These are phyloP conservation scores for Neoaliturus tenellus DNA, from an alignment of 2,888 invertebrate genomes.

Conservation along the genomic window DNA sequence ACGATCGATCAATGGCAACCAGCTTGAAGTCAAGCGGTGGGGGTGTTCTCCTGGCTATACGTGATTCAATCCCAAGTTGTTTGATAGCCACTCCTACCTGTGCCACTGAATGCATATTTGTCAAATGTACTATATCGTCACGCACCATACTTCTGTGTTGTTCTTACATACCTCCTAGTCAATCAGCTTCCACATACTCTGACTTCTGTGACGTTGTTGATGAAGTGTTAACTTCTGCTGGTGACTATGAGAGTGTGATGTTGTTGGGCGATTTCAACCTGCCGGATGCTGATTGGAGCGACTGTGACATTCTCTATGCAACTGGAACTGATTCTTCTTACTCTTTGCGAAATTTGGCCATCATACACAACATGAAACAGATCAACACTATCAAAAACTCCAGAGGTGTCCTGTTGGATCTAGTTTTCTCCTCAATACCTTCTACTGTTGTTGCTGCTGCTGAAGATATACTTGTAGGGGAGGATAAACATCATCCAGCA, in stretches of 20 bases:
- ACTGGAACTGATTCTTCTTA: background rate
- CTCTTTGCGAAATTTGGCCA: background rate
- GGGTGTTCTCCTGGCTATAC: conserved; percentile 26
- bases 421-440: conserved; percentile 14
- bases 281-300: background rate
- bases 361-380: background rate
- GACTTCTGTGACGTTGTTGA: background rate
- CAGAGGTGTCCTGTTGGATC: conserved; percentile 2
- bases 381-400: background rate
- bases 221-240: background rate
- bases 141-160: background rate
- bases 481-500: conserved; percentile 44
- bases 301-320: background rate
- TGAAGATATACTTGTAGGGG: background rate
- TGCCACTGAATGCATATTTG: conserved; percentile 10
- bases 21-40: conserved; percentile 8
- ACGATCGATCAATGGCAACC: too few relatives aligned
- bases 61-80: background rate
- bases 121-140: background rate
- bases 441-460: background rate
- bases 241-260: background rate
- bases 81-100: background rate
- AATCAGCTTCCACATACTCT: background rate
- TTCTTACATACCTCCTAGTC: conserved; percentile 22
- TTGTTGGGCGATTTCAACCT: conserved; percentile 24